phyloP scores from a whole-genome alignment of 37 sponge, comb jelly and placozoan species.

The Crambe crambe region DNA sequence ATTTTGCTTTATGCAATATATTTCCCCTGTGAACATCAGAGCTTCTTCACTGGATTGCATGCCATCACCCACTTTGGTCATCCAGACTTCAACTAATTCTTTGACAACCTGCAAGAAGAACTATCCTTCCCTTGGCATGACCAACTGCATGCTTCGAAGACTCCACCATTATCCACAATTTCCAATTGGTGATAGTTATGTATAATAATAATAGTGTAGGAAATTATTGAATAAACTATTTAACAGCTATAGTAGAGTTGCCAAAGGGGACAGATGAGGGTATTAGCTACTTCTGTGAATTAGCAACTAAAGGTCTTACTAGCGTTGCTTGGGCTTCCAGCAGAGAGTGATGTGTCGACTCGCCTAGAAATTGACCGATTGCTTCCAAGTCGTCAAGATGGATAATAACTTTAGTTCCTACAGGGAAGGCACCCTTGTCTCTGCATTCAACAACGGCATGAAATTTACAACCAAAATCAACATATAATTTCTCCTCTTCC shows the following conservation, averaged over 20 bases:
- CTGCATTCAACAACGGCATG: too few species aligned
- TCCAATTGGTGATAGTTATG: too few species aligned
- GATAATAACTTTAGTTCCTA: too few species aligned
- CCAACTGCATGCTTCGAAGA: conserved; percentile 88
- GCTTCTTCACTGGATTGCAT: conserved; percentile 92
- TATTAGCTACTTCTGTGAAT: too few species aligned
- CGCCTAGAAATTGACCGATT: conserved; percentile 61
- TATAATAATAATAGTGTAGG: too few species aligned
- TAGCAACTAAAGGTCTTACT: not conserved
- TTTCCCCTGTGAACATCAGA: conserved; percentile 93
- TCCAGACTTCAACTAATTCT: conserved; percentile 89
- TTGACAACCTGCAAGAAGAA: conserved; percentile 82
- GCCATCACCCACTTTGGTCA: conserved; percentile 96
- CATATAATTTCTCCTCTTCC: too few species aligned
- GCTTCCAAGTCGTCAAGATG: conserved; percentile 57
- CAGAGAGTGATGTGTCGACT: conserved; percentile 48
- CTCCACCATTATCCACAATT: conserved; percentile 84
- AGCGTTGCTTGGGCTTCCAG: conserved; percentile 58
- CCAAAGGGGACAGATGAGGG: too few species aligned
- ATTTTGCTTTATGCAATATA: conserved; percentile 11
- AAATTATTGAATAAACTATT: too few species aligned
- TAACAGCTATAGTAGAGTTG: too few species aligned
- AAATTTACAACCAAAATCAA: conserved; percentile 83
- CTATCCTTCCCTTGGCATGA: too few species aligned
- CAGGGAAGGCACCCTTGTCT: too few species aligned